A percentile compares a stretch with the other conserved stretches of the same genome.
Conservation (phyloP, 2,113 vertebrate species). For the Vulpes vulpes region DNA sequence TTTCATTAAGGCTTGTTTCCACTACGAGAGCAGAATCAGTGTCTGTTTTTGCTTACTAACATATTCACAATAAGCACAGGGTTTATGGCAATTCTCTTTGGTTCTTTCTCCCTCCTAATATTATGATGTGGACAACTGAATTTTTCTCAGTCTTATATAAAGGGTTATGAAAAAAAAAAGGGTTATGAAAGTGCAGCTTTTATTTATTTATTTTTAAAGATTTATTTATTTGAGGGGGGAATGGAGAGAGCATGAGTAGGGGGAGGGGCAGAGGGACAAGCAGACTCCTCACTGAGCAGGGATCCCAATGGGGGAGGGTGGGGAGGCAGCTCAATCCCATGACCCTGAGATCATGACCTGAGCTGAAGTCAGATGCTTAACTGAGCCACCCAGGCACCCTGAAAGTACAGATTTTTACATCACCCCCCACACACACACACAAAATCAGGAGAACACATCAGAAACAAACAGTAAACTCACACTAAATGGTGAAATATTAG, state of each 20-base stretch:
- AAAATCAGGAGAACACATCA: constrained; percentile 37
- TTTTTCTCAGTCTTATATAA: constrained; percentile 20
- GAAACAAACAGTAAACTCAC: background rate
- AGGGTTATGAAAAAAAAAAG: background rate
- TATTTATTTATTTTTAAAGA: background rate
- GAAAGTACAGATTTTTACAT: background rate
- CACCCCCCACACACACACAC: background rate
- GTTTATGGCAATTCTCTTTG: background rate
- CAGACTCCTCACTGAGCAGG: background rate
- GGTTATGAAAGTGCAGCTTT: background rate
- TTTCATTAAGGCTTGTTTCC: constrained; percentile 25
- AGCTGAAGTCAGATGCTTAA: background rate
- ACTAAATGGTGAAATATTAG: constrained; percentile 32
- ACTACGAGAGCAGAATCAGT: background rate
- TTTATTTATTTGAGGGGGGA: background rate
- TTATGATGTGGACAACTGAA: background rate
- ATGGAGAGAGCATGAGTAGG: background rate
- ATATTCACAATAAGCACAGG: background rate
- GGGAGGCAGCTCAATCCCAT: background rate
- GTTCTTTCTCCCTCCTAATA: background rate
- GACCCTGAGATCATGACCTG: background rate
- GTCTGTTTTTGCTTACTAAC: constrained; percentile 28
- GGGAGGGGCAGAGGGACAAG: background rate
- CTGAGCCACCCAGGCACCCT: background rate
- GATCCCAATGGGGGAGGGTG: background rate